phyloP scores from a whole-genome alignment of 2,797 vertebrate genomes.

The Notolepis coatsorum region DNA sequence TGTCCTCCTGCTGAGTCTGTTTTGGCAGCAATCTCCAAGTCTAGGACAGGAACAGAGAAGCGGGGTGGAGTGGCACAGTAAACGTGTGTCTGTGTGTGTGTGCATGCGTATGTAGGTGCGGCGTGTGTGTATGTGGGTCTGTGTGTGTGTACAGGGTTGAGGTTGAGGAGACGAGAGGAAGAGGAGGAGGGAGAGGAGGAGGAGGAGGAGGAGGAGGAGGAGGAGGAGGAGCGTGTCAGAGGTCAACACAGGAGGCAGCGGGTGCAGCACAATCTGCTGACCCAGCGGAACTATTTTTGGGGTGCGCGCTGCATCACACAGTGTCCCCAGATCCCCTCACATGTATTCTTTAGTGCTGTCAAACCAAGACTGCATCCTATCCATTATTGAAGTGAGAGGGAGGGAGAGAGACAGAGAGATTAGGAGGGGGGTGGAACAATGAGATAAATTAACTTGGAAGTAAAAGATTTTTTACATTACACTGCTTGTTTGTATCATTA shows the following conservation, averaged over 20 bases:
- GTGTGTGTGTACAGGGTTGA: constrained; percentile 12
- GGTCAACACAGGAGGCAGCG: constrained; percentile 22
- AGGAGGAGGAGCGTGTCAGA: constrained; percentile 31
- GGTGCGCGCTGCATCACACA: constrained; percentile 34
- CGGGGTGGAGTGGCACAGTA: constrained; percentile 29
- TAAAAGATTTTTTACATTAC: too few relatives aligned
- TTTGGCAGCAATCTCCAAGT: constrained; percentile 54
- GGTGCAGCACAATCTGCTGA: constrained; percentile 45
- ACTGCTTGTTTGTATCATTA: too few relatives aligned
- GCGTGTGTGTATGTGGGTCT: neutral
- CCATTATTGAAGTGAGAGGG: constrained; percentile 65
- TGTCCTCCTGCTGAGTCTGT: constrained; percentile 48
- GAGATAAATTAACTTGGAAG: too few relatives aligned
- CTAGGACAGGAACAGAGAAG: neutral
- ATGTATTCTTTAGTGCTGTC: constrained; percentile 60
- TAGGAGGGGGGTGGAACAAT: too few relatives aligned
- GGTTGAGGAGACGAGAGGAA: neutral
- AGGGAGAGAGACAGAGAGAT: constrained; percentile 22
- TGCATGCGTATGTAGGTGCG: neutral
- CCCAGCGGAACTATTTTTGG: constrained; percentile 44
- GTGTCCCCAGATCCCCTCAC: constrained; percentile 59
- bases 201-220: neutral
- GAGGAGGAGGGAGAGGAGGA: neutral
- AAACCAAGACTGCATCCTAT: constrained; percentile 54
- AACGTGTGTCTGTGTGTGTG: constrained; percentile 29